Evolutionary conservation across 2,888 invertebrate species (phyloP).

Genomic region (Synanthedon myopaeformis): DNA sequence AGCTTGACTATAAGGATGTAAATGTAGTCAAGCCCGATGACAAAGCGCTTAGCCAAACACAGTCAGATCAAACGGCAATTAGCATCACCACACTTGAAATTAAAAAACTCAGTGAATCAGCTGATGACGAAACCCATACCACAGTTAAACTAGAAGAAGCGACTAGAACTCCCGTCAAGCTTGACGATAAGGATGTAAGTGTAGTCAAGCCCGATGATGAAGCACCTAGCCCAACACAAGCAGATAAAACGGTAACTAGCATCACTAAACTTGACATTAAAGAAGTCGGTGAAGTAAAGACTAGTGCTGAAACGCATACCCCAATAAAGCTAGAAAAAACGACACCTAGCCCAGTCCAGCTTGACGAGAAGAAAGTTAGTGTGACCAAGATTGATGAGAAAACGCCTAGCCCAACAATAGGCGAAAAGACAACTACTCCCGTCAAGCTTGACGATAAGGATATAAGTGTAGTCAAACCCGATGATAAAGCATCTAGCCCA

Average conservation of each 20-base stretch:
- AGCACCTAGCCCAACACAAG: background rate
- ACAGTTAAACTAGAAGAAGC: too few species aligned
- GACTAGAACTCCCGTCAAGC: too few species aligned
- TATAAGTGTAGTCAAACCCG: background rate
- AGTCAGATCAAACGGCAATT: background rate
- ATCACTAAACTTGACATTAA: background rate
- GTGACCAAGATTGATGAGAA: background rate
- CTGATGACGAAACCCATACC: too few species aligned
- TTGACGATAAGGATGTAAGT: background rate
- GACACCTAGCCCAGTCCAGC: background rate
- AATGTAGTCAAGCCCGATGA: conserved; percentile 1
- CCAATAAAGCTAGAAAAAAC: background rate
- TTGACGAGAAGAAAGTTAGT: background rate
- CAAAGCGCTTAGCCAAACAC: background rate
- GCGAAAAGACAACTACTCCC: background rate
- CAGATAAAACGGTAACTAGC: background rate
- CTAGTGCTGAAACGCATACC: background rate
- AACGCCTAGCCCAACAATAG: background rate
- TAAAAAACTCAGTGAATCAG: too few species aligned
- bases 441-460: conserved; percentile 2
- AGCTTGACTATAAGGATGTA: background rate
- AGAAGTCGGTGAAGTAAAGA: background rate
- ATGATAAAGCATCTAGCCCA: background rate
- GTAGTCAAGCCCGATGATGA: background rate
- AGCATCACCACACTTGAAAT: too few species aligned